These are phyloP conservation scores for Hedya salicella DNA, from an alignment of 2,888 invertebrate species.

Conservation along the genomic window DNA sequence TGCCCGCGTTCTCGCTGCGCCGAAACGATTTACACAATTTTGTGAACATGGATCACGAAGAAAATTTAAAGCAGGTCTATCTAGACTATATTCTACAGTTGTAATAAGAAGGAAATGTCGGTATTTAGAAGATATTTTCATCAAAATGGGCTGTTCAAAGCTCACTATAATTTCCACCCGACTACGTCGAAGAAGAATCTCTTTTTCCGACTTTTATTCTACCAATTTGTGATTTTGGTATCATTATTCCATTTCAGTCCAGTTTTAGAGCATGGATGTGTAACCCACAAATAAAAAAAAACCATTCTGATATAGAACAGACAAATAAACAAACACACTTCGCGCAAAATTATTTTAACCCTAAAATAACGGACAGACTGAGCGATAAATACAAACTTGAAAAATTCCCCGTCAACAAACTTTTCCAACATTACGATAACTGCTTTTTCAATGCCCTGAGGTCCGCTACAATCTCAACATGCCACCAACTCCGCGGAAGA, in stretches of 20 bases:
- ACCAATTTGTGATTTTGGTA: too few relatives aligned
- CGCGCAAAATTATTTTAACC: not conserved
- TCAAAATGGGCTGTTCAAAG: too few relatives aligned
- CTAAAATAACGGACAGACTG: not conserved
- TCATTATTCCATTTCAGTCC: too few relatives aligned
- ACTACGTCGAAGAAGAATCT: too few relatives aligned
- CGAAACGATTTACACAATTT: slow-evolving; percentile 7
- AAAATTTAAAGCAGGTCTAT: not conserved
- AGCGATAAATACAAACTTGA: not conserved
- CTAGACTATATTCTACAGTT: too few relatives aligned
- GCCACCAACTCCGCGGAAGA: slow-evolving; percentile 3
- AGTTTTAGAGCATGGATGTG: too few relatives aligned
- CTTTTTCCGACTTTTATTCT: too few relatives aligned
- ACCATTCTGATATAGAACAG: too few relatives aligned
- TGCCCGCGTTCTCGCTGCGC: not conserved
- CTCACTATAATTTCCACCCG: too few relatives aligned
- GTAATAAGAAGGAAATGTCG: too few relatives aligned
- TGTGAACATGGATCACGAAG: not conserved
- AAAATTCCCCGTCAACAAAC: not conserved
- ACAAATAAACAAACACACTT: not conserved
- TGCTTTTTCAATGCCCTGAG: not conserved
- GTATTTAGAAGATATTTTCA: too few relatives aligned
- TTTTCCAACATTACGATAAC: slow-evolving; percentile 2
- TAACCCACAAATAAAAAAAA: too few relatives aligned
- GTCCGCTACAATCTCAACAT: not conserved